Evolutionary conservation across 2,888 invertebrate species (phyloP), one percentile per base, ranked within the genome.

Genomic region (Caenorhabditis sp.): DNA sequence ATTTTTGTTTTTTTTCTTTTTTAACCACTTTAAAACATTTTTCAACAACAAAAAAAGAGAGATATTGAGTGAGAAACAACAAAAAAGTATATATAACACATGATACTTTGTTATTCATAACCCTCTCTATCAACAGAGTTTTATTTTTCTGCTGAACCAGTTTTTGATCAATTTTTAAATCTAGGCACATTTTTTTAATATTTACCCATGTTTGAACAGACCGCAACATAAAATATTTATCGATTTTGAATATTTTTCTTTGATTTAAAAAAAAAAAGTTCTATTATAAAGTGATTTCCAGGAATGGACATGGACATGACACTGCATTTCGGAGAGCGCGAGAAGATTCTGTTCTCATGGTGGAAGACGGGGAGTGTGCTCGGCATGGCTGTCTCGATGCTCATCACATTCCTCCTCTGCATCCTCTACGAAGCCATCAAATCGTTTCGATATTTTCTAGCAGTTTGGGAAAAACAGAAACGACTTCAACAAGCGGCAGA

Each of bases 261-360:
- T 7, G 10, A 7, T 31, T 31, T 31, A 10, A 31, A 31, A 31
- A n/a, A n/a, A n/a, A n/a, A n/a, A n/a, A n/a, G 7, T 10, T 36
- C 7, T 36, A 36, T 8, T 8, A 36, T 8, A 36, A 36, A 36
- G 5, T 36, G 10, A 36, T 36, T 36, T 36, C 10, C 36, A 36
- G 36, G 43, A 27, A 80, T 80, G 76, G 71, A 78, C 23, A 79
- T 79, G 77, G 72, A 72, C 36, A 81, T 82, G 82, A 68, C 65
- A 50, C 67, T 87, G 12, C 85, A 86, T 61, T 87, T 85, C 66
- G 75, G 82, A 4, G 83, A 87, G 20, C 76, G 83, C 26, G 86
- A 85, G 69, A 80, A 75, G 52, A 82, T 86, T 63, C 77, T 86
- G 21, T 83, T 86, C 71, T 58, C 73, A 10, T 86, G 83, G 63